phyloP scores from a whole-genome alignment of 2,888 invertebrate genomes.

The Aphodius sticticus region DNA sequence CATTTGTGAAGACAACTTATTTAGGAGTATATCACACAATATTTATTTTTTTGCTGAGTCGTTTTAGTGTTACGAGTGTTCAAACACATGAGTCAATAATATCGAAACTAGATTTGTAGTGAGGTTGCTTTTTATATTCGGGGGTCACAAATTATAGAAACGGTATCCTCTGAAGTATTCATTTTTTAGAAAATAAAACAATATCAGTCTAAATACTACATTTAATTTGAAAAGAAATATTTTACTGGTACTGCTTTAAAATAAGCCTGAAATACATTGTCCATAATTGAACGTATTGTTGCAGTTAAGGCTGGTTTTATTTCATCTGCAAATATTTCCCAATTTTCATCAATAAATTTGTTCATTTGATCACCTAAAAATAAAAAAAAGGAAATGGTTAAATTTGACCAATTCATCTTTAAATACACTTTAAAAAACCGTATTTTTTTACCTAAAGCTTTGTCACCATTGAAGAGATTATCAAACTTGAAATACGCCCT shows the following conservation, averaged over 20 bases:
- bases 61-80: too few species aligned
- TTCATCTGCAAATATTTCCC: constrained; percentile 47
- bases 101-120: too few species aligned
- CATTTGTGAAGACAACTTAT: too few species aligned
- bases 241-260: constrained; percentile 9
- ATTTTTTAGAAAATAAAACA: background rate
- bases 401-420: background rate
- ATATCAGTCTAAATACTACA: background rate
- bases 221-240: background rate
- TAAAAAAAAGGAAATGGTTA: background rate
- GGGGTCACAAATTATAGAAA: too few species aligned
- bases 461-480: constrained; percentile 20
- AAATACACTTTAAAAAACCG: background rate
- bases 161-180: background rate
- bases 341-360: constrained; percentile 52
- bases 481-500: constrained; percentile 8
- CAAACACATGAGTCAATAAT: too few species aligned
- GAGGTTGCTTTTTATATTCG: too few species aligned
- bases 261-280: constrained; percentile 7
- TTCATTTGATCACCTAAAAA: constrained; percentile 51
- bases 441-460: constrained; percentile 46
- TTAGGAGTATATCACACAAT: too few species aligned
- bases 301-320: constrained; percentile 24
- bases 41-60: too few species aligned
- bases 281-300: constrained; percentile 10